phyloP scores from a whole-genome alignment of 2,797 vertebrate species.

The Salmo trutta region DNA sequence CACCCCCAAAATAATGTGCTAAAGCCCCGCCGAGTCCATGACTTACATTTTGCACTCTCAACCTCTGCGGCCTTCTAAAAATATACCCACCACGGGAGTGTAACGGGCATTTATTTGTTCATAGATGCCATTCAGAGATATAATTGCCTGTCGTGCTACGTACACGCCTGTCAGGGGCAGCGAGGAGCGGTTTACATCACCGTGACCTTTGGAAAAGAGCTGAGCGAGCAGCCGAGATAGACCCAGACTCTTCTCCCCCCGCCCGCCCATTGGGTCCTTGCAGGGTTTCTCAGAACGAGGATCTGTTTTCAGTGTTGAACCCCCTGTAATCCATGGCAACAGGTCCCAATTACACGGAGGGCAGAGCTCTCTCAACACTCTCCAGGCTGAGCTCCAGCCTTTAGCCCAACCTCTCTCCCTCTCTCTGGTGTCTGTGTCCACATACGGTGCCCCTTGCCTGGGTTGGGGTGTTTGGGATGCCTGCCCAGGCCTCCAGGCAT shows the following conservation, averaged over 20 bases:
- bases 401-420: neutral
- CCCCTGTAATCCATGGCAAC: slow-evolving; percentile 72
- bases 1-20: slow-evolving; percentile 57
- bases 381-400: slow-evolving; percentile 44
- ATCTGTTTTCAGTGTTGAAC: slow-evolving; percentile 69
- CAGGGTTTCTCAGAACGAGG: slow-evolving; percentile 65
- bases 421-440: neutral
- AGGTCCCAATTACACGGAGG: slow-evolving; percentile 72
- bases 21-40: slow-evolving; percentile 42
- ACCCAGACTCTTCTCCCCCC: slow-evolving; percentile 23
- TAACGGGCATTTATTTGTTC: slow-evolving; percentile 73
- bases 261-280: neutral
- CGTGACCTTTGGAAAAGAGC: slow-evolving; percentile 76
- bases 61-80: slow-evolving; percentile 65
- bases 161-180: slow-evolving; percentile 45
- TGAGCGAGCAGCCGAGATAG: slow-evolving; percentile 66
- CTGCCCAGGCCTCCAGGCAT: slow-evolving; percentile 40
- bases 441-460: neutral
- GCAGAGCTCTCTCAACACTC: slow-evolving; percentile 72
- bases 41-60: slow-evolving; percentile 57
- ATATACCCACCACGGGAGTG: slow-evolving; percentile 61
- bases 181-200: slow-evolving; percentile 67
- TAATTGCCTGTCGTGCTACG: slow-evolving; percentile 56
- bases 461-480: slow-evolving; percentile 39
- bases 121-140: slow-evolving; percentile 61